A percentile compares a stretch with the other conserved stretches of the same genome.
phyloP scores from a whole-genome alignment of 64 coral and sea anemone genomes.

The Acropora yongei region DNA sequence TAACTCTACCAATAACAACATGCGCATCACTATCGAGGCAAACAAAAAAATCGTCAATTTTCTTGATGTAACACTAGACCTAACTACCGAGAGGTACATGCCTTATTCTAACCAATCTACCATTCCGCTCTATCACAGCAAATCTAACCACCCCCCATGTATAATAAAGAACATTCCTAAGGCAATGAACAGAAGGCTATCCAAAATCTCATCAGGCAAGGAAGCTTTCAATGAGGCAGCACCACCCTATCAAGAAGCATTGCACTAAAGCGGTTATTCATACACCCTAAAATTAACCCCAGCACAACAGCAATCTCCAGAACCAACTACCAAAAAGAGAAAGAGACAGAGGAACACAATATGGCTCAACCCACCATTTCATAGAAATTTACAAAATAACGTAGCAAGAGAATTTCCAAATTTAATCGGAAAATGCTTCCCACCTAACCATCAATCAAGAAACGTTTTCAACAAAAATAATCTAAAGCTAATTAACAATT shows the following conservation, averaged over 20 bases:
- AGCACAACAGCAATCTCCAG: not conserved
- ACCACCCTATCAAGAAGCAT: not conserved
- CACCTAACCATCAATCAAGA: slow-evolving; percentile 13
- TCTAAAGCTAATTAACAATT: too few species aligned
- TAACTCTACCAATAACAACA: too few species aligned
- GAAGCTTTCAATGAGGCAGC: slow-evolving; percentile 13
- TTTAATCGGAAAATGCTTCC: slow-evolving; percentile 3
- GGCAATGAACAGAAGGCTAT: slow-evolving; percentile 7
- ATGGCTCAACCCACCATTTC: slow-evolving; percentile 23
- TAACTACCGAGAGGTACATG: too few species aligned
- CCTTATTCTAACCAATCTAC: too few species aligned
- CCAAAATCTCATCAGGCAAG: slow-evolving; percentile 11
- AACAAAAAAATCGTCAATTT: too few species aligned
- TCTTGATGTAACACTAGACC: too few species aligned
- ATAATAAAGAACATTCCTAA: too few species aligned
- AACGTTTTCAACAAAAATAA: too few species aligned
- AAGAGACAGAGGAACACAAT: not conserved
- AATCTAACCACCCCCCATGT: too few species aligned
- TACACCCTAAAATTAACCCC: not conserved
- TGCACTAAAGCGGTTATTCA: too few species aligned
- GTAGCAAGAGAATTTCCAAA: not conserved
- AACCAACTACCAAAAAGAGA: not conserved
- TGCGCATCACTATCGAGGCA: too few species aligned
- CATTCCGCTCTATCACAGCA: too few species aligned
- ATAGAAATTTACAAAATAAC: not conserved